phyloP scores from a whole-genome alignment of 2,113 vertebrate genomes.

The Sitta europaea region DNA sequence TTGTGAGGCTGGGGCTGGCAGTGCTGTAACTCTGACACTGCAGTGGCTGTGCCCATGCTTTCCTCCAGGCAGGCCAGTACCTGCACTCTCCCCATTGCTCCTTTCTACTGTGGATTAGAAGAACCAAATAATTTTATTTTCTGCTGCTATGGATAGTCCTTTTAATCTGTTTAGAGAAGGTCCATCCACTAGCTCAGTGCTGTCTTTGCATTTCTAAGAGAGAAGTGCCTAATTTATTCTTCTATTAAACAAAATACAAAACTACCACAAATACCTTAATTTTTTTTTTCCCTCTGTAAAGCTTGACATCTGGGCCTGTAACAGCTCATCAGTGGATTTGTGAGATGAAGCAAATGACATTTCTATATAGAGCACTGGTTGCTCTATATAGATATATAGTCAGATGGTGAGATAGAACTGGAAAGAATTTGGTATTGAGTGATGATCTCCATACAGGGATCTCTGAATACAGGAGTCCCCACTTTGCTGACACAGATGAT shows the following conservation, averaged over 20 bases:
- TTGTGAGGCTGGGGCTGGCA: background rate
- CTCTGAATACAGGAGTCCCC: background rate
- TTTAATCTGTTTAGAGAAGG: background rate
- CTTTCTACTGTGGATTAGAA: background rate
- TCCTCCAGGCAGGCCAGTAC: background rate
- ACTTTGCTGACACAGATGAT: slow-evolving; percentile 1
- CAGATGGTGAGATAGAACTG: slow-evolving; percentile 42
- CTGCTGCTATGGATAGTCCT: background rate
- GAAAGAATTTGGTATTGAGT: slow-evolving; percentile 36
- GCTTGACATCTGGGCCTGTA: slow-evolving; percentile 52
- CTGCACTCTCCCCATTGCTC: background rate
- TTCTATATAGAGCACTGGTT: slow-evolving; percentile 41
- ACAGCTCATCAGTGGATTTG: slow-evolving; percentile 55
- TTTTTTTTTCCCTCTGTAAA: background rate
- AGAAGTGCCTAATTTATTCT: background rate
- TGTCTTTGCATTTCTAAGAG: background rate
- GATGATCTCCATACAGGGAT: slow-evolving; percentile 36
- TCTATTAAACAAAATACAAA: background rate
- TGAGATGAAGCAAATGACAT: slow-evolving; percentile 49
- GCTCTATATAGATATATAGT: slow-evolving; percentile 42
- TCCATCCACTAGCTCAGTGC: background rate
- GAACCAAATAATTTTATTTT: background rate
- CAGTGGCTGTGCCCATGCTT: background rate
- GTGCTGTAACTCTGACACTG: background rate
- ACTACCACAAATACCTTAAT: background rate